Base-by-base conservation (phyloP, 2,797 vertebrate species). In the Dromococcyx pavoninus region DNA sequence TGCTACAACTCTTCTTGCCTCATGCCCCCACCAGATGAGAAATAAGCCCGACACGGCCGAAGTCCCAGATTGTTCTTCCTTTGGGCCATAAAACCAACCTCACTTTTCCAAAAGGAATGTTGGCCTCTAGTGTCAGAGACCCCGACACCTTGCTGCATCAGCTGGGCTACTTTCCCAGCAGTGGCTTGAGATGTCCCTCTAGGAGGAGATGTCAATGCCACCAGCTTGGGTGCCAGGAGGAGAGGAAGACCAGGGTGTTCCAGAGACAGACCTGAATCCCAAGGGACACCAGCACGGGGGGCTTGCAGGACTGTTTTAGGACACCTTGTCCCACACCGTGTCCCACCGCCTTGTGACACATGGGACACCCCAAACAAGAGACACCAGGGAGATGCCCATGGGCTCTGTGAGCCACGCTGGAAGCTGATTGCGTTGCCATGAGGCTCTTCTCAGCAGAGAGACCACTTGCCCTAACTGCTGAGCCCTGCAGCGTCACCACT, bases 341-440 rank as follows among this genome's bases (percentile, higher is more conserved):
- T 37, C n/a, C 57, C 30, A 43, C 18, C 28, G 9, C 10, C 10
- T 17, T 21, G 13, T 2, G 4, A 17, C 17, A 30, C 3, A 2
- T 4, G 8, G 35, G 53, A 66, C 16, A 22, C 8, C 8, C 66
- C 13, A 35, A 56, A 74, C 32, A 2, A 13, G 37, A 70, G 39
- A 32, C 74, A 72, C 16, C 0, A 0, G 17, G 58, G 53, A 65
- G 33, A 72, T 0, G 5, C 23, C 44, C 84, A 46, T 0, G 1
- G 51, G 46, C 22, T 89, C 23, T 0, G 0, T 1, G 1, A 86
- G 67, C 23, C 64, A 41, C 0, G 0, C 1, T 79, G 67, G 54
- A 75, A 76, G 54, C 35, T 1, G 2, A 5, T 0, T 3, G 19
- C 46, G 62, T 58, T 3, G 3, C 18, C 35, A 6, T 0, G 2